A percentile compares a stretch with the other conserved stretches of the same genome.
phyloP scores from a whole-genome alignment of 1,140 invertebrate genomes.

The Elysia chlorotica region DNA sequence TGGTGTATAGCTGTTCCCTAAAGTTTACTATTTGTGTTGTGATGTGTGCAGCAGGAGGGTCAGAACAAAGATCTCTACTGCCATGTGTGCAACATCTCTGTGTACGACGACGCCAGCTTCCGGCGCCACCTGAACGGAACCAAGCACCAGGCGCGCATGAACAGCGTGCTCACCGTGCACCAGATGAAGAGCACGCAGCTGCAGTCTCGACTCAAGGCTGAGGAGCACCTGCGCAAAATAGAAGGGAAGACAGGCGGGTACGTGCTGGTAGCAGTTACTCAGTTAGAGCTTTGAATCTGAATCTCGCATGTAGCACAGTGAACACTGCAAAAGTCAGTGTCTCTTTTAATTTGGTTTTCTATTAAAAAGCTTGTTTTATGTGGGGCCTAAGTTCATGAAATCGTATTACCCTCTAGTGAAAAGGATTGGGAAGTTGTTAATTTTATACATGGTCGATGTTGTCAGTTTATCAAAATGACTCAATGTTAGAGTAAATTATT shows the following conservation, averaged over 20 bases:
- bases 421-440: too few species aligned
- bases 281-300: too few species aligned
- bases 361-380: too few species aligned
- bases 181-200: constrained; percentile 36
- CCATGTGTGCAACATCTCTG: constrained; percentile 37
- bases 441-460: too few species aligned
- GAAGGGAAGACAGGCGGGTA: constrained; percentile 26
- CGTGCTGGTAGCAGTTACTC: too few species aligned
- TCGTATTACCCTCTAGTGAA: too few species aligned
- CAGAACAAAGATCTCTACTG: constrained; percentile 31
- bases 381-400: too few species aligned
- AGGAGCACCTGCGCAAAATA: constrained; percentile 42
- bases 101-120: constrained; percentile 36
- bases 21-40: not conserved
- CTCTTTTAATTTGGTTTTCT: too few species aligned
- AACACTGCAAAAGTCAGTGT: too few species aligned
- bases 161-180: constrained; percentile 30
- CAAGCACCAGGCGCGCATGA: constrained; percentile 36
- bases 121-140: constrained; percentile 36
- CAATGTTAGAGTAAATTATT: too few species aligned
- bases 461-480: too few species aligned
- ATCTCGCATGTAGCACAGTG: too few species aligned
- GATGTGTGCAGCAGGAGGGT: not conserved
- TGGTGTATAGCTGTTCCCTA: not conserved
- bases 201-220: constrained; percentile 35